phyloP scores from a whole-genome alignment of 1,140 invertebrate genomes.

The Atta colombica region DNA sequence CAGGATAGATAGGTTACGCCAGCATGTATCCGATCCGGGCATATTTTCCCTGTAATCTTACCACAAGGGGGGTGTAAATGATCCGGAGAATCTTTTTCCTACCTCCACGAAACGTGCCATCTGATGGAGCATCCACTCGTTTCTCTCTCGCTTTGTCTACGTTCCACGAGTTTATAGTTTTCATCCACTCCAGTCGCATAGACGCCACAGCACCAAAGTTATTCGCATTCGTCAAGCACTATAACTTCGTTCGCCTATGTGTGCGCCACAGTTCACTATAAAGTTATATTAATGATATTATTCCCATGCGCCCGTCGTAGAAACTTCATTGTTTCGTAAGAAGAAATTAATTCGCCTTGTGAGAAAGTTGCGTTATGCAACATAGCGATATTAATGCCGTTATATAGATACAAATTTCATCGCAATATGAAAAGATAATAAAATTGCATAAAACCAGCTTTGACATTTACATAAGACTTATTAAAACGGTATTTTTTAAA shows the following conservation, averaged over 20 bases:
- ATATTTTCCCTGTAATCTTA: slow-evolving; percentile 69
- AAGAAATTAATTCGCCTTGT: slow-evolving; percentile 49
- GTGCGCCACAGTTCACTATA: not conserved
- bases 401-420: slow-evolving; percentile 14
- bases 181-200: slow-evolving; percentile 43
- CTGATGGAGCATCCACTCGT: slow-evolving; percentile 45
- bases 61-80: slow-evolving; percentile 66
- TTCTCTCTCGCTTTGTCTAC: slow-evolving; percentile 42
- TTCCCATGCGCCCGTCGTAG: slow-evolving; percentile 8
- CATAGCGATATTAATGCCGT: not conserved
- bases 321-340: slow-evolving; percentile 42
- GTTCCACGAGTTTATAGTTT: slow-evolving; percentile 51
- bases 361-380: not conserved
- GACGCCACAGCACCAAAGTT: slow-evolving; percentile 37
- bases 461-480: not conserved
- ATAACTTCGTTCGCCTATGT: slow-evolving; percentile 38
- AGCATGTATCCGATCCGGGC: slow-evolving; percentile 75
- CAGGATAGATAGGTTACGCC: slow-evolving; percentile 76
- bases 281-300: slow-evolving; percentile 60
- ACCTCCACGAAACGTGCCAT: slow-evolving; percentile 24
- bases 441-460: not conserved
- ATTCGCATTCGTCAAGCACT: slow-evolving; percentile 49
- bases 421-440: not conserved
- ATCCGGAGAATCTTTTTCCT: slow-evolving; percentile 65
- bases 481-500: not conserved